Evolutionary conservation across 1,140 invertebrate species (phyloP).

Genomic region (Drosophila hydei): DNA sequence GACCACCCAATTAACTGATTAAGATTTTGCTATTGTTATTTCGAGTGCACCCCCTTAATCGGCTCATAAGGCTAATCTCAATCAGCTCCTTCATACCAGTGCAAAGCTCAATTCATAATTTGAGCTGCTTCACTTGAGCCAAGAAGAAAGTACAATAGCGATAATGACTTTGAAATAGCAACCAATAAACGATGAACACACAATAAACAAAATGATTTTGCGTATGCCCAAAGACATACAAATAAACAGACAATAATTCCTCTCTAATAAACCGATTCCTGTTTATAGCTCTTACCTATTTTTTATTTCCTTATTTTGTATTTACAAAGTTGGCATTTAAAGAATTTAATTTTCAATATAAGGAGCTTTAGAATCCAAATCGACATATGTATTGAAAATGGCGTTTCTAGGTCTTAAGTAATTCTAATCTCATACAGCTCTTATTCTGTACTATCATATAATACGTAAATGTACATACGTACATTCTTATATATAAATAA

Average conservation of each 20-base stretch:
- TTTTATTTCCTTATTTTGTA: no score
- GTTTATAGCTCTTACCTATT: not conserved
- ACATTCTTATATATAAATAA: no score
- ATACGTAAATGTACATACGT: slow-evolving; percentile 1
- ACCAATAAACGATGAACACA: not conserved
- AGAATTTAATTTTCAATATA: not conserved
- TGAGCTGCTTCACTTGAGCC: slow-evolving; percentile 1
- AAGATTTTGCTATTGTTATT: slow-evolving; percentile 29
- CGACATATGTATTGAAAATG: not conserved
- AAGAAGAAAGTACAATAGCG: slow-evolving; percentile 17
- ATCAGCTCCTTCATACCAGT: slow-evolving; percentile 3
- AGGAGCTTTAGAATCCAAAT: not conserved
- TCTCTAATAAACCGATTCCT: not conserved
- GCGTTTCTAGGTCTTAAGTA: not conserved
- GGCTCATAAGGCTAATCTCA: slow-evolving; percentile 34
- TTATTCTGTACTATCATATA: not conserved
- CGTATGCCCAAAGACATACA: not conserved
- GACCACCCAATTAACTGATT: slow-evolving; percentile 65
- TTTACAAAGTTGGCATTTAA: not conserved
- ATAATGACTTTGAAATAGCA: not conserved
- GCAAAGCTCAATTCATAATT: slow-evolving; percentile 45
- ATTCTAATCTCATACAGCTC: not conserved
- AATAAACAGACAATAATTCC: not conserved
- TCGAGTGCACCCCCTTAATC: slow-evolving; percentile 41
- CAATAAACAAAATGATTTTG: slow-evolving; percentile 7